Evolutionary conservation across 1,140 invertebrate genomes (phyloP), one percentile per base, ranked within the genome.

Genomic region (Apis laboriosa): DNA sequence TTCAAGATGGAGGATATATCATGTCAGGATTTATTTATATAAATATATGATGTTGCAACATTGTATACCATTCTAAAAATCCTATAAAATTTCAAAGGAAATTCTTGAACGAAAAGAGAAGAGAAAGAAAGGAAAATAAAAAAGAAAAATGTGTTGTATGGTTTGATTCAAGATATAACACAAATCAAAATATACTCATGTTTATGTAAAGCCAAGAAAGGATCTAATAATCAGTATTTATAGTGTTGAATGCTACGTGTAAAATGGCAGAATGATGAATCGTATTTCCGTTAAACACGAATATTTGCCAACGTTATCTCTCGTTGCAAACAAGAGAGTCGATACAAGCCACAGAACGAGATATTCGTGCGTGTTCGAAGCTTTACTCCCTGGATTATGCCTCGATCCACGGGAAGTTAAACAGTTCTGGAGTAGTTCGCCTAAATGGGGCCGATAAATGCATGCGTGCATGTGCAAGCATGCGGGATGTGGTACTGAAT

Each of bases 191-290:
- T 43, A 43, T 43, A 43, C 34, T 24, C 24, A 4, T 43, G 34
- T 43, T 43, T 43, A 43, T 43, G 34, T 43, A 43, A 43, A 43
- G 34, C 15, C 17, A 55, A 55, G 53, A 55, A 13, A 15, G 9
- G 15, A 15, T 55, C 53, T 55, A 55, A 55, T 55, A 55, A 55
- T 55, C 12, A 15, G 53, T 11, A 9, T 9, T 2, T 60, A 8
- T 9, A 21, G 13, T 28, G 13, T 28, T 7, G 24, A 24, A 28
- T 15, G 43, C 21, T 12, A 9, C 43, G 15, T 28, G 53, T 43
- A 72, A 58, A 72, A 72, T 72, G 70, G 21, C 1, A 12, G 58
- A 74, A 61, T 21, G 72, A 71, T 71, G 72, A 61, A 49, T 74
- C 72, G 72, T n/a, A 21, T 67, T 21, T 19, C 66, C 66, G 11